Base-by-base conservation (phyloP, 2,113 vertebrate genomes). In the Rhabdornis inornatus region DNA sequence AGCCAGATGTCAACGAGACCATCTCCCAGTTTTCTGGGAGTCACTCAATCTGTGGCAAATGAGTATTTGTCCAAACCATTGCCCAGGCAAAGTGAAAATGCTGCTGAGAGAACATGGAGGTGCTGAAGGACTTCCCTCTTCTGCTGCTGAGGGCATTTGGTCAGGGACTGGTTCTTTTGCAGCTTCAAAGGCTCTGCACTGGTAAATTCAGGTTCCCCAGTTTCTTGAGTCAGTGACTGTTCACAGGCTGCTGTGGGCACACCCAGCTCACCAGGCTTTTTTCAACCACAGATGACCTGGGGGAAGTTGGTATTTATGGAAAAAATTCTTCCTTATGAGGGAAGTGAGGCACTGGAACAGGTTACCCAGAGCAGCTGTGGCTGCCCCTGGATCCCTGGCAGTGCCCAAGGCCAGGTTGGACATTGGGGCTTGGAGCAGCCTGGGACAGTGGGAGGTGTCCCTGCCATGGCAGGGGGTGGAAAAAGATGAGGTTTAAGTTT, bases 271-370 rank as follows among this genome's bases (percentile, higher is more conserved):
- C 22, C 37, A 76, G 52, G 25, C 7, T 79, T 65, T 35, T 69
- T 79, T 80, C 40, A 69, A 7, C 9, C 21, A 68, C n/a, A 71
- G 33, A 37, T 24, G 3, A 13, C 25, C 4, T 18, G 13, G 8
- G 7, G 9, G 27, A 74, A 50, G 30, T 31, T 25, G 19, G 3
- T 7, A 47, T 74, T 56, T 50, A 37, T 7, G 19, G 49, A 56
- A 70, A 53, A 40, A 63, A 63, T 14, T 42, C 6, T 42, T 55
- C 31, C 15, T 25, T 33, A 17, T 33, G 25, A 63, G n/a, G 10
- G 7, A 14, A 22, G 4, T 0, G 4, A 63, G 17, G n/a, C 21
- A 0, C 16, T 69, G 79, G 15, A 0, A 42, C 6, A 49, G 55
- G 14, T 0, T 76, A 3, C 12, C 18, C 47, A 49, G 79, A 70